phyloP scores from a whole-genome alignment of 2,888 invertebrate species.

The Clivina fossor region DNA sequence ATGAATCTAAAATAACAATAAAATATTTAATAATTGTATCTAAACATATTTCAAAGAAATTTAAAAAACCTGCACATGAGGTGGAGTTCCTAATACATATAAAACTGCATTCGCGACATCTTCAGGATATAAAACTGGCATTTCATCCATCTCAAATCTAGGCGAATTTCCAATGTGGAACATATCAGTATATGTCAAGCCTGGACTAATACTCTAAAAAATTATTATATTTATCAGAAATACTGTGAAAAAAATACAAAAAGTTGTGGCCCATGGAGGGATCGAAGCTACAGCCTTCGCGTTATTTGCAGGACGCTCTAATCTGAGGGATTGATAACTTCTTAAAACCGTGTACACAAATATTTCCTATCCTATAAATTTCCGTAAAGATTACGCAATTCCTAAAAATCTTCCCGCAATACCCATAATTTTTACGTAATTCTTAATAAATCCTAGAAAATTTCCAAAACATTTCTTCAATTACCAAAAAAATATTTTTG shows the following conservation, averaged over 20 bases:
- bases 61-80: slow-evolving; percentile 58
- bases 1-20: no score
- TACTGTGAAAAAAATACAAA: slow-evolving; percentile 24
- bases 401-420: no score
- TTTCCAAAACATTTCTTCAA: no score
- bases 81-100: slow-evolving; percentile 63
- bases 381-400: neutral
- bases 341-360: slow-evolving; percentile 10
- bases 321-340: no score
- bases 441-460: no score
- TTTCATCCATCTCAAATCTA: slow-evolving; percentile 36
- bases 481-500: no score
- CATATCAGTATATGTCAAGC: slow-evolving; percentile 60
- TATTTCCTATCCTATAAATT: slow-evolving; percentile 4
- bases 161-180: slow-evolving; percentile 43
- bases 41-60: no score
- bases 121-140: slow-evolving; percentile 56
- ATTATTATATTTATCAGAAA: neutral
- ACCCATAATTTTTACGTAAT: no score
- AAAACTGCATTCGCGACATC: slow-evolving; percentile 66
- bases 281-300: no score
- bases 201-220: slow-evolving; percentile 64
- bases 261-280: no score
- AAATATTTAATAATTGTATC: no score
- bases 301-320: no score